Conservation (phyloP, 2,113 vertebrate species). For the Malurus elegans region DNA sequence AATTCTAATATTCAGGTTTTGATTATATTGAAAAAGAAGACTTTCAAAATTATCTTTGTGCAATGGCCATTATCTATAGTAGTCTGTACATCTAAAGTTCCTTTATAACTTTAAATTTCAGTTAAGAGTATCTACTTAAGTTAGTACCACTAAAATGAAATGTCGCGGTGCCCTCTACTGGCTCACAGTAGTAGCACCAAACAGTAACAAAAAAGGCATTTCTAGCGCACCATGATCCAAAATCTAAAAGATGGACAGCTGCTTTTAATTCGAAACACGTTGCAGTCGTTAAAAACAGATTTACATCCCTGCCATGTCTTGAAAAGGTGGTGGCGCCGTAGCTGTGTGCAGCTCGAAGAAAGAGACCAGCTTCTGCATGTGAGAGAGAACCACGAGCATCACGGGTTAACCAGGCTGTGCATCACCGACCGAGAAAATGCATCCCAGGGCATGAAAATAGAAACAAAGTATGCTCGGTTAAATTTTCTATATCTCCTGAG, state of each 20-base stretch:
- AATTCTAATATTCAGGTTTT: neutral
- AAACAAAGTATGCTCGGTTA: neutral
- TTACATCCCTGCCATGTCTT: neutral
- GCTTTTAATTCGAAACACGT: neutral
- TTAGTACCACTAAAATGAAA: neutral
- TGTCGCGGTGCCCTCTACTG: conserved; percentile 68
- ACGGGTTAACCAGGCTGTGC: neutral
- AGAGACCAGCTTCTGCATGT: neutral
- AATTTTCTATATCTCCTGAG: neutral
- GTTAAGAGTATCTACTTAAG: neutral
- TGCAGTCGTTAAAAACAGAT: neutral
- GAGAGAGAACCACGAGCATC: neutral
- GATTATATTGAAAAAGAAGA: neutral
- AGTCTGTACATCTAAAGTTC: neutral
- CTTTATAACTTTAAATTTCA: neutral
- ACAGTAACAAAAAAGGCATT: neutral
- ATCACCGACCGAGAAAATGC: neutral
- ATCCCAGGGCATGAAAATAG: neutral
- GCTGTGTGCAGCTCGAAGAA: neutral
- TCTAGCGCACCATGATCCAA: rapidly evolving
- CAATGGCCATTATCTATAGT: neutral
- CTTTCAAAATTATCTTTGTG: neutral
- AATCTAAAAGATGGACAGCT: neutral
- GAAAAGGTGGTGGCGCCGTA: neutral
- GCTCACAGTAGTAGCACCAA: neutral